A percentile compares a stretch with the other conserved stretches of the same genome.
Evolutionary conservation across 1,140 invertebrate genomes (phyloP).

Genomic region (Eurosta solidaginis): DNA sequence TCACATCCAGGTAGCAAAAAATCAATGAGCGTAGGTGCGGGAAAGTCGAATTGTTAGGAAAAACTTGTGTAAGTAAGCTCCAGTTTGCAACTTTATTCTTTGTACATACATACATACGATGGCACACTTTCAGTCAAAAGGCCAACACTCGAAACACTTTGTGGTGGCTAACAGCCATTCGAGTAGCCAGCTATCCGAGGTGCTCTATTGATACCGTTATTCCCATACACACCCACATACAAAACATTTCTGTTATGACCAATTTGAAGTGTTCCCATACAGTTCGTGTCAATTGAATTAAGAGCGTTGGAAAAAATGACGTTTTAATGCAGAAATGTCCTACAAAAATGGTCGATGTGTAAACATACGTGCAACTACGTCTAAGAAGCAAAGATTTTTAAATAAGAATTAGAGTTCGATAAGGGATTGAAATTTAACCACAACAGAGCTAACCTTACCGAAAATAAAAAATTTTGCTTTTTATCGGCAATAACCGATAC

Average conservation of each 20-base stretch:
- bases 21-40: neutral
- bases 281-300: neutral
- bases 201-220: constrained; percentile 9
- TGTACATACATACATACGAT: too few species aligned
- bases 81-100: too few species aligned
- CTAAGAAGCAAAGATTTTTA: too few species aligned
- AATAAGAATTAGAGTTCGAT: too few species aligned
- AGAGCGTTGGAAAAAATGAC: too few species aligned
- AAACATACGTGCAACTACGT: too few species aligned
- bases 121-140: constrained; percentile 12
- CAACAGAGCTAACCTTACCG: too few species aligned
- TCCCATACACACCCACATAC: neutral
- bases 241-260: neutral
- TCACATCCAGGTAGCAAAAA: neutral
- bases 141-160: constrained; percentile 20
- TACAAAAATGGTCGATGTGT: too few species aligned
- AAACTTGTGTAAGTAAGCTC: neutral
- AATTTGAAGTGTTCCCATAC: neutral
- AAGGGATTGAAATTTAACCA: too few species aligned
- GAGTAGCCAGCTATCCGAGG: neutral
- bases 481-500: too few species aligned
- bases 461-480: too few species aligned
- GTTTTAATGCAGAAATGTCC: too few species aligned
- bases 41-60: neutral
- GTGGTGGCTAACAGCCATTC: neutral